Conservation (phyloP, 2,113 vertebrate genomes). For the Dicentrarchus labrax region DNA sequence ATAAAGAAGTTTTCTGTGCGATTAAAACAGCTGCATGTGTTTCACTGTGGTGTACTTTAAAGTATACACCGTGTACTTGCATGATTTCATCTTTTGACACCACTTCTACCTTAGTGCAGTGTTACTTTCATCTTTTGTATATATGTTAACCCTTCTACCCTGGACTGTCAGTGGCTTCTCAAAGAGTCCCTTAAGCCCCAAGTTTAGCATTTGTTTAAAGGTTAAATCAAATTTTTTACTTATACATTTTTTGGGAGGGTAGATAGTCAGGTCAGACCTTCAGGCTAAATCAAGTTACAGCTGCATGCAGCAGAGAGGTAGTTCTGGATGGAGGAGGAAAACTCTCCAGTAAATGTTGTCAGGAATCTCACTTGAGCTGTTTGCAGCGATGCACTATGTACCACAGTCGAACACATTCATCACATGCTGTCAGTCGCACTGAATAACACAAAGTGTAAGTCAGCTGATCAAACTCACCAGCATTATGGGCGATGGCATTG, state of each 20-base stretch:
- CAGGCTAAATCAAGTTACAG: neutral
- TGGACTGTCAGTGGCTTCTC: neutral
- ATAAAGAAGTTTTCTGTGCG: neutral
- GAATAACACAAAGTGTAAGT: neutral
- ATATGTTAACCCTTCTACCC: neutral
- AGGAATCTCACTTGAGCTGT: neutral
- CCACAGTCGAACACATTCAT: neutral
- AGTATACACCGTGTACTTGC: too few species aligned
- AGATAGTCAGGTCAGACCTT: neutral
- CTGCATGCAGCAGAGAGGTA: neutral
- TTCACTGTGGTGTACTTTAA: neutral
- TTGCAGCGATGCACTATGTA: neutral
- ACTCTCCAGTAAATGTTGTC: neutral
- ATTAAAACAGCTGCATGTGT: neutral
- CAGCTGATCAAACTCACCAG: slow-evolving; percentile 85
- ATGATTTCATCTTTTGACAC: neutral
- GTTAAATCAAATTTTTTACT: neutral
- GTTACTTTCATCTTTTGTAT: neutral
- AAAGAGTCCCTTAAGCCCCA: neutral
- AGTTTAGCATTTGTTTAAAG: neutral
- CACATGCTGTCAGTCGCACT: neutral
- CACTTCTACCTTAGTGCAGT: too few species aligned
- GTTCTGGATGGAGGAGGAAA: neutral
- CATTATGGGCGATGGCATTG: slow-evolving; percentile 88
- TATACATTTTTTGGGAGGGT: neutral